Evolutionary conservation across 1,140 invertebrate genomes (phyloP), one percentile per base, ranked within the genome.

Genomic region (Drosophila saltans): DNA sequence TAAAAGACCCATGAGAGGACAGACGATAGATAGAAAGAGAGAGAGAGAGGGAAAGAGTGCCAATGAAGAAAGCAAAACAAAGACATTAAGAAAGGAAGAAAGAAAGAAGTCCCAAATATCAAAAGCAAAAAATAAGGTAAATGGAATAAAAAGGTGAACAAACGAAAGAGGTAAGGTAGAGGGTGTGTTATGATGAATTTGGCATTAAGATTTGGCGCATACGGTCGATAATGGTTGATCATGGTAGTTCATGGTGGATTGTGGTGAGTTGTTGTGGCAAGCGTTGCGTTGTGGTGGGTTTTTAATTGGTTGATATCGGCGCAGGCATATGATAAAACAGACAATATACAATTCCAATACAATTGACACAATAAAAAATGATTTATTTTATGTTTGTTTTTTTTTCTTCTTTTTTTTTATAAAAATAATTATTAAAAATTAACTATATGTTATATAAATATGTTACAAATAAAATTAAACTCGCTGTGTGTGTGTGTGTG

Each of bases 1-100:
- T 76, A 80, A 69, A 39, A 80, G 66, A 81, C 71, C 43, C 45
- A 52, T 52, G 69, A 79, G 66, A 63, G 57, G 71, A 70, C 74
- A 72, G 45, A 61, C 56, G 16, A 62, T 11, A 63, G 48, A 76
- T 48, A 48, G 45, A 48, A 21, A 48, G 8, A 30, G 28, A 30
- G 28, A 30, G 28, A 58, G 60, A 52, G 72, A 36, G 3, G 6
- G 33, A 36, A 5, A 36, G 6, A 36, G 73, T 66, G 66, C 59
- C 76, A 66, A 72, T 56, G 62, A 68, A 70, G 66, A 66, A 67
- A 62, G 58, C 56, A 56, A 74, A 39, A 0, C 0, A 61, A 5
- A 4, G 16, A 16, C 0, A 16, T 16, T 16, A 16, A 16, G 16
- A 16, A 16, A 16, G 16, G 16, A 16, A 16, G 16, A 16, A 16